phyloP scores from a whole-genome alignment of 1,140 invertebrate species.

The Megathymus violae region DNA sequence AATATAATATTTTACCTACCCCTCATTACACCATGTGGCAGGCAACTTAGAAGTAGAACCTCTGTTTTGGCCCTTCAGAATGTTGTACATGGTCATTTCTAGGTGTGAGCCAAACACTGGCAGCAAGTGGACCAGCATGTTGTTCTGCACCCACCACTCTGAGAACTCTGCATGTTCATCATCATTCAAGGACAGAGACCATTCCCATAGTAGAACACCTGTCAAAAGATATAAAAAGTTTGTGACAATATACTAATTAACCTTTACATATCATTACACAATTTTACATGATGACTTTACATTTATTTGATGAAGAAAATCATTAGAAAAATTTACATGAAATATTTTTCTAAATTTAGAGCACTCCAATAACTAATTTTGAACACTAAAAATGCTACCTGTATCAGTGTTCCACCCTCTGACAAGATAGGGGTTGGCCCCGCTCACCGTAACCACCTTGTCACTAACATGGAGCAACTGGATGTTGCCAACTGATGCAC shows the following conservation, averaged over 20 bases:
- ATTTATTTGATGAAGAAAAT: too few species aligned
- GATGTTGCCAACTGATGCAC: slow-evolving; percentile 85
- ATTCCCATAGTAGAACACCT: slow-evolving; percentile 85
- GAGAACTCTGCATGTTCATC: slow-evolving; percentile 76
- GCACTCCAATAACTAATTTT: too few species aligned
- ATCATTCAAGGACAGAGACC: slow-evolving; percentile 83
- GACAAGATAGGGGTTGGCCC: slow-evolving; percentile 88
- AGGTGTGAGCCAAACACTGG: slow-evolving; percentile 87
- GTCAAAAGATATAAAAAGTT: slow-evolving; percentile 7
- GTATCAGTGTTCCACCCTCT: slow-evolving; percentile 90
- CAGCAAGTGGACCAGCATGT: slow-evolving; percentile 87
- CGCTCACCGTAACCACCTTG: slow-evolving; percentile 89
- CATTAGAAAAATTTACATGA: too few species aligned
- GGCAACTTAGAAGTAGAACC: slow-evolving; percentile 85
- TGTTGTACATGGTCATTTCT: slow-evolving; percentile 88
- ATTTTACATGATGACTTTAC: too few species aligned
- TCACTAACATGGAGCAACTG: slow-evolving; percentile 86
- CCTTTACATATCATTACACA: too few species aligned
- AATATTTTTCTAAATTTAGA: too few species aligned
- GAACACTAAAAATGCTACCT: slow-evolving; percentile 81
- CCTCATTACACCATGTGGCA: slow-evolving; percentile 86
- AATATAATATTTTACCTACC: slow-evolving; percentile 67
- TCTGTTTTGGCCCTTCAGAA: slow-evolving; percentile 86
- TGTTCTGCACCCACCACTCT: slow-evolving; percentile 86
- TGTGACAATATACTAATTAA: too few species aligned